Evolutionary conservation across 2,113 vertebrate genomes (phyloP), one percentile per base, ranked within the genome.

Genomic region (Uria aalge): DNA sequence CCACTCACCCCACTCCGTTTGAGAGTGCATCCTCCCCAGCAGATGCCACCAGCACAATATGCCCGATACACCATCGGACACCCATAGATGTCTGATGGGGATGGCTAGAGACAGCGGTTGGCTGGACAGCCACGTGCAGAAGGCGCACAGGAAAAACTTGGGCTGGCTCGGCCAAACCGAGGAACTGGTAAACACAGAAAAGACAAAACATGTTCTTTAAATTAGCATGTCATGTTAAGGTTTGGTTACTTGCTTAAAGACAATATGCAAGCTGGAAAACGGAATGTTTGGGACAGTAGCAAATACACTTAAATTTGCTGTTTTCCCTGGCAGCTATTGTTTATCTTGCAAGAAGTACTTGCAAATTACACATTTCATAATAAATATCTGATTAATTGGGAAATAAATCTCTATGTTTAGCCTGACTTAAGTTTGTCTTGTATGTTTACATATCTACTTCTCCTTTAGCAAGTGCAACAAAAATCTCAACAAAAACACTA

Each of bases 401-500:
- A 96, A 95, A 97, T 62, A 95, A 92, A 94, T 43, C 94, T 84
- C 95, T 50, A 11, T 55, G 81, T 95, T 98, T 97, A 96, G 80
- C 88, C 63, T 94, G 71, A 93, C 81, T 96, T 85, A 71, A 95
- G 69, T 43, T 27, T 34, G 4, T n/a, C 55, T n/a, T 94, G 34
- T 52, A 63, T 95, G 80, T 94, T 97, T 96, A 86, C 57, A 78
- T 43, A 60, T 95, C 90, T 93, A 47, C 64, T 90, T 86, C 73
- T 94, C 78, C 75, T 96, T 96, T 71, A 96, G 88, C 59, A 85
- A 97, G 95, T 96, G 94, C 77, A 97, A 94, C 66, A 92, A 87
- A 91, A 94, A 88, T 84, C 87, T 72, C 52, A 52, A 90, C 94
- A 95, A 72, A 91, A 96, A 67, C 83, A 92, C 27, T 91, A 93